Evolutionary conservation across 2,797 vertebrate species (phyloP), one percentile per base, ranked within the genome.

Genomic region (Tamandua tetradactyla): DNA sequence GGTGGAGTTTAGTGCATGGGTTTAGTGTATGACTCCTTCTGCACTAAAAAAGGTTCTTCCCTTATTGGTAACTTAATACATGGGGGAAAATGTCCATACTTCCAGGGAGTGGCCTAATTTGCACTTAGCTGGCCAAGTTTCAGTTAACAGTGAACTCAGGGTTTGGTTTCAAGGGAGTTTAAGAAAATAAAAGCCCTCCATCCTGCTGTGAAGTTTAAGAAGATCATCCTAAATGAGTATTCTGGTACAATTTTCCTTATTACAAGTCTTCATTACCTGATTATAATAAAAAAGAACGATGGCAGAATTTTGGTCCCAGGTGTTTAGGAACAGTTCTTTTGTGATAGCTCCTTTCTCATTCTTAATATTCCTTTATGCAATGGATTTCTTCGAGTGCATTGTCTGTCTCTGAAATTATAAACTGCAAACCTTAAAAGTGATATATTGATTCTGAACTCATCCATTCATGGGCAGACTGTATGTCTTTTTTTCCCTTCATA

Each of bases 151-250:
- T 35, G 49, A 44, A 81, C 27, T 64, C 13, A 30, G 44, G 4
- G 30, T 92, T 88, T 74, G 35, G 40, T 85, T 93, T 85, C 40
- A 95, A 89, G 64, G 42, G 35, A 91, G 11, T 71, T 84, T 32
- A 84, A 87, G 40, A 86, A 93, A 75, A 89, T 37, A 32, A 55
- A 71, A 76, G 71, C 57, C 6, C 44, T 79, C 0, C 72, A 35
- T 55, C 47, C 47, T 91, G 13, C 42, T 72, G 11, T 30, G 27
- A 81, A 92, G 52, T 71, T 87, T 75, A 71, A 89, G 62, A 61
- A 76, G 2, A 30, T 27, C 20, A 89, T 25, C 18, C 20, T 80
- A 37, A 12, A 14, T 83, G 35, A 1, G 35, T 25, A 61, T 61
- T 32, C 25, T 61, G 78, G 9, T 57, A 47, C 42, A 78, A 25